These are phyloP conservation scores for Scaptomyza pallida DNA, from an alignment of 1,140 invertebrate genomes.

Conservation along the genomic window DNA sequence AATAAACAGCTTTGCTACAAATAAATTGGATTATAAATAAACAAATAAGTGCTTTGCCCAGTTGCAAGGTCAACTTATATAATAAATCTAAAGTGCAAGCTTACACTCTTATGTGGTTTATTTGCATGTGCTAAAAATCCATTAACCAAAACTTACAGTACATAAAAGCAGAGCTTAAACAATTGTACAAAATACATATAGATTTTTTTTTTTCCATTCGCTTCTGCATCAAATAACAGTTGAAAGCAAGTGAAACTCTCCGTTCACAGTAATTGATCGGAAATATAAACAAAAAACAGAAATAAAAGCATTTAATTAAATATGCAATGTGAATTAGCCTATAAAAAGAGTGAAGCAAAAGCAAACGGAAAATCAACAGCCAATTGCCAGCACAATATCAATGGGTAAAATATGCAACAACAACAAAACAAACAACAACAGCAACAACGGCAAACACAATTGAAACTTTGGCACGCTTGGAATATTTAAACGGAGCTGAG, in stretches of 20 bases:
- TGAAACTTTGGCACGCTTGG: constrained; percentile 60
- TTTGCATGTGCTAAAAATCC: too few species aligned
- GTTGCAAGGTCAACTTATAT: too few species aligned
- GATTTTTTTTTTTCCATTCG: not conserved
- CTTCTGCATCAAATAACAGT: not conserved
- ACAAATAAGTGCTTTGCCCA: too few species aligned
- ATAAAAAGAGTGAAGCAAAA: constrained; percentile 27
- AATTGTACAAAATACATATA: not conserved
- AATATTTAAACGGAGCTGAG: constrained; percentile 62
- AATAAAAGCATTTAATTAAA: constrained; percentile 63
- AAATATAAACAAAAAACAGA: constrained; percentile 32
- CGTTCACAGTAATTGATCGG: constrained; percentile 42
- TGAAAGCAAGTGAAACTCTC: constrained; percentile 3
- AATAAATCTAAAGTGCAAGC: too few species aligned
- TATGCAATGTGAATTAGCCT: constrained; percentile 62
- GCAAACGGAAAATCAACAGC: constrained; percentile 55
- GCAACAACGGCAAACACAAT: constrained; percentile 60
- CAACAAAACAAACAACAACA: constrained; percentile 6
- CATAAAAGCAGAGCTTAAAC: not conserved
- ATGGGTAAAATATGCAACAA: constrained; percentile 60
- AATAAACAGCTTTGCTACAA: too few species aligned
- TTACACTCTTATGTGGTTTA: too few species aligned
- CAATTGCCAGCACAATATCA: constrained; percentile 60
- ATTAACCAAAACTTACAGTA: too few species aligned
- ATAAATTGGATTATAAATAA: not conserved